Conservation (phyloP, 2,888 invertebrate genomes). For the Acleris sparsana region DNA sequence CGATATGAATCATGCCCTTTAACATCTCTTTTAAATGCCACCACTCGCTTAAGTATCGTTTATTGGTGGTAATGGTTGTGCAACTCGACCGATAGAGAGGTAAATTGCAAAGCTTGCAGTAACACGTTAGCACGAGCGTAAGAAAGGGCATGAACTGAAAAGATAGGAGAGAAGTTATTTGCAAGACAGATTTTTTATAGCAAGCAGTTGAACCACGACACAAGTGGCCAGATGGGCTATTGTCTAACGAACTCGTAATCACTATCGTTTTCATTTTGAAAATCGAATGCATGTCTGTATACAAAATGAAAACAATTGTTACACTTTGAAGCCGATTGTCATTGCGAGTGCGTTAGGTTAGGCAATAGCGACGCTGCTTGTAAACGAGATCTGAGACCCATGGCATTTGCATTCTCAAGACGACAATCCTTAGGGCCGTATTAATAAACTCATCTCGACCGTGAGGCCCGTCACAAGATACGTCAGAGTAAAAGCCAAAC, state of each 20-base stretch:
- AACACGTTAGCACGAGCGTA: conserved; percentile 26
- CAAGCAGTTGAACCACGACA: not conserved
- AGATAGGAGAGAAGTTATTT: conserved; percentile 13
- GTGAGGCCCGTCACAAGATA: no score
- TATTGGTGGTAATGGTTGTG: conserved; percentile 33
- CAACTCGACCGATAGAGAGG: conserved; percentile 34
- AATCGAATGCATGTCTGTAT: no score
- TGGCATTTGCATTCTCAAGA: no score
- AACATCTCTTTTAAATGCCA: conserved; percentile 35
- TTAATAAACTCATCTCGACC: no score
- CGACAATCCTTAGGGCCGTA: no score
- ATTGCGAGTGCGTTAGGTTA: no score
- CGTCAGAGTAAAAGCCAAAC: no score
- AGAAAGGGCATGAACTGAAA: conserved; percentile 34
- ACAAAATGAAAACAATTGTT: no score
- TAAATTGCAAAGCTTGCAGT: conserved; percentile 32
- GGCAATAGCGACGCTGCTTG: not conserved
- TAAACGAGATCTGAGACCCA: not conserved
- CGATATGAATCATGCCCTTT: conserved; percentile 34
- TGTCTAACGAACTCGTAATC: no score
- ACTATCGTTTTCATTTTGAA: no score
- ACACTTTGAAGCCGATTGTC: no score
- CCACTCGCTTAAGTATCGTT: conserved; percentile 35
- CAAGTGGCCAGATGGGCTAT: no score
- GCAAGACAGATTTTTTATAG: conserved; percentile 20